phyloP scores from a whole-genome alignment of 2,888 invertebrate genomes.

The Amblyteles armatorius region DNA sequence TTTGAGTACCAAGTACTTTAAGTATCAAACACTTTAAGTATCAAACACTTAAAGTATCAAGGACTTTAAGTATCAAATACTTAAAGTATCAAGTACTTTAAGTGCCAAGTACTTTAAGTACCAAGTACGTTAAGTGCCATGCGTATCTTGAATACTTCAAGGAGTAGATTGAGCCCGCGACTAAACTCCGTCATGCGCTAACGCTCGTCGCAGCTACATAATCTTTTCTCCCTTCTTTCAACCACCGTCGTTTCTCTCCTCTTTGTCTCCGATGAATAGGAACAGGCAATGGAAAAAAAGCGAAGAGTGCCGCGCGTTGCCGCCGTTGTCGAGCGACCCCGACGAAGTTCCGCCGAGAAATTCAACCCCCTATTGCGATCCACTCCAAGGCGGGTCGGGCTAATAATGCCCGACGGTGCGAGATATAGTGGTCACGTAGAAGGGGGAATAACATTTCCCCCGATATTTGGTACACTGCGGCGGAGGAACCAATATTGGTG shows the following conservation, averaged over 20 bases:
- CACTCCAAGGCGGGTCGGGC: slow-evolving; percentile 34
- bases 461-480: slow-evolving; percentile 34
- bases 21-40: no score
- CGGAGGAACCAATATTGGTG: slow-evolving; percentile 33
- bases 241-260: slow-evolving; percentile 27
- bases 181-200: slow-evolving; percentile 21
- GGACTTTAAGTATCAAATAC: no score
- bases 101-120: no score
- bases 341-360: slow-evolving; percentile 38
- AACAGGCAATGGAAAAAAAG: slow-evolving; percentile 1
- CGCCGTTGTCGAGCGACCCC: slow-evolving; percentile 7
- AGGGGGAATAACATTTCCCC: slow-evolving; percentile 15
- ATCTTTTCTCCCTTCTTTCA: slow-evolving; percentile 7
- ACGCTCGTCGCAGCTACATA: neutral
- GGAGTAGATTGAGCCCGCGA: neutral
- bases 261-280: slow-evolving; percentile 20
- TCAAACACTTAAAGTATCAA: no score
- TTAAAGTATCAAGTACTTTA: no score
- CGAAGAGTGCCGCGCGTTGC: neutral
- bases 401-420: slow-evolving; percentile 46
- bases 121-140: no score
- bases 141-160: no score
- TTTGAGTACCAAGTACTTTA: no score
- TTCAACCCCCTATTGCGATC: slow-evolving; percentile 31
- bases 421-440: slow-evolving; percentile 21